Conservation (phyloP, 2,113 vertebrate species). For the Neopipo cinnamomea region DNA sequence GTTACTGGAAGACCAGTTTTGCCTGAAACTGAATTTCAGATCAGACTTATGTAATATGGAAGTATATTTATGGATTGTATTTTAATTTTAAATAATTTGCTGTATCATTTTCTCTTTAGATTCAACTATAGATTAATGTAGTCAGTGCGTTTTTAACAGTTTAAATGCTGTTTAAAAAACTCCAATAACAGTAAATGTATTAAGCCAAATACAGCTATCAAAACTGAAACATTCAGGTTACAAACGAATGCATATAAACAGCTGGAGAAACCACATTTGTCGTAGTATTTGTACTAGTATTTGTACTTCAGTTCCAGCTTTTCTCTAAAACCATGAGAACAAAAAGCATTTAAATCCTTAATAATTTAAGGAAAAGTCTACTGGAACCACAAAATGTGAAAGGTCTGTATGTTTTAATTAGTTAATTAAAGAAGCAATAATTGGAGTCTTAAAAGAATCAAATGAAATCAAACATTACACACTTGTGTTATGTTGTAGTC, state of each 20-base stretch:
- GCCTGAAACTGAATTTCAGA: background rate
- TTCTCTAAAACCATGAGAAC: background rate
- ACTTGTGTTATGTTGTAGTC: background rate
- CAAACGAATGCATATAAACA: background rate
- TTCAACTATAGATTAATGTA: background rate
- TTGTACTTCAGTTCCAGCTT: background rate
- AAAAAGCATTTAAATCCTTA: constrained; percentile 9
- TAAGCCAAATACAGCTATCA: background rate
- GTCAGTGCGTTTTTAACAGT: background rate
- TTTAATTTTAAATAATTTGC: background rate
- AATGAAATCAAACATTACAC: background rate
- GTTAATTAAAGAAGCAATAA: constrained; percentile 50
- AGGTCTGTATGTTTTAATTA: constrained; percentile 38
- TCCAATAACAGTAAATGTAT: background rate
- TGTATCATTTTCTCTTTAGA: background rate
- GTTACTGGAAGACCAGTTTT: background rate
- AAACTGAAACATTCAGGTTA: background rate
- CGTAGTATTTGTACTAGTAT: background rate
- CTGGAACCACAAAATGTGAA: background rate
- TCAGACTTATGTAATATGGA: background rate
- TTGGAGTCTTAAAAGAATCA: background rate
- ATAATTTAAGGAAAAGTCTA: constrained; percentile 49
- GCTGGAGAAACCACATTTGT: background rate
- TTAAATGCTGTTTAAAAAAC: background rate
- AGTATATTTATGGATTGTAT: background rate